A percentile compares a stretch with the other conserved stretches of the same genome.
These are phyloP conservation scores for Pseudois nayaur DNA, from an alignment of 2,113 vertebrate genomes.

Conservation along the genomic window DNA sequence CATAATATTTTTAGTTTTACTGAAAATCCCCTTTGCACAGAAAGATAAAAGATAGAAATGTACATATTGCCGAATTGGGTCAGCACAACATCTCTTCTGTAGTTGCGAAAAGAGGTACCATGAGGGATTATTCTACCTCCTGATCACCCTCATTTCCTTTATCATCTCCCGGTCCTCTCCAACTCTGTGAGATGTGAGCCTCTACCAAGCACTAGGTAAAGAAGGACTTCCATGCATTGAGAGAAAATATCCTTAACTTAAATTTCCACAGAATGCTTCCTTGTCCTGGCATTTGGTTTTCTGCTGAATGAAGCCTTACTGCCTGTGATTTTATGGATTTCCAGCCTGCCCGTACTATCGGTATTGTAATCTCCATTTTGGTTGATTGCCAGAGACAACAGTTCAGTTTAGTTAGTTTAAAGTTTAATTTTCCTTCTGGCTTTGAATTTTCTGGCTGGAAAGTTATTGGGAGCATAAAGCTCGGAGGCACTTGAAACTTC, in stretches of 20 bases:
- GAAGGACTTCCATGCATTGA: not conserved
- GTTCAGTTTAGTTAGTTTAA: conserved; percentile 33
- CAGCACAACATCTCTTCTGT: not conserved
- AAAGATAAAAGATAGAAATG: not conserved
- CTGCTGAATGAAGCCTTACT: not conserved
- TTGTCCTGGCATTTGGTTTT: not conserved
- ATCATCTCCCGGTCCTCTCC: not conserved
- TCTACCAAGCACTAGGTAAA: not conserved
- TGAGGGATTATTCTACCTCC: not conserved
- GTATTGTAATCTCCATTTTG: not conserved
- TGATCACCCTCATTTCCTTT: not conserved
- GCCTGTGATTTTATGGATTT: not conserved
- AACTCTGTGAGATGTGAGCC: not conserved
- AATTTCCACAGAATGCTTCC: not conserved
- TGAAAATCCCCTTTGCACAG: not conserved
- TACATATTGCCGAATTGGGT: fast-evolving
- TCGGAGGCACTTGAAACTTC: not conserved
- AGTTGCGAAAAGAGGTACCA: not conserved
- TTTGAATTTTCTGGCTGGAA: conserved; percentile 39
- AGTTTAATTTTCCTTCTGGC: conserved; percentile 18
- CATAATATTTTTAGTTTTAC: not conserved
- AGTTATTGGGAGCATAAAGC: not conserved
- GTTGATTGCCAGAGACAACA: not conserved
- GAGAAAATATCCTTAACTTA: not conserved
- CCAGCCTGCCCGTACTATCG: not conserved